Evolutionary conservation across 2,797 vertebrate species (phyloP), one percentile per base, ranked within the genome.

Genomic region (Peromyscus aztecus): DNA sequence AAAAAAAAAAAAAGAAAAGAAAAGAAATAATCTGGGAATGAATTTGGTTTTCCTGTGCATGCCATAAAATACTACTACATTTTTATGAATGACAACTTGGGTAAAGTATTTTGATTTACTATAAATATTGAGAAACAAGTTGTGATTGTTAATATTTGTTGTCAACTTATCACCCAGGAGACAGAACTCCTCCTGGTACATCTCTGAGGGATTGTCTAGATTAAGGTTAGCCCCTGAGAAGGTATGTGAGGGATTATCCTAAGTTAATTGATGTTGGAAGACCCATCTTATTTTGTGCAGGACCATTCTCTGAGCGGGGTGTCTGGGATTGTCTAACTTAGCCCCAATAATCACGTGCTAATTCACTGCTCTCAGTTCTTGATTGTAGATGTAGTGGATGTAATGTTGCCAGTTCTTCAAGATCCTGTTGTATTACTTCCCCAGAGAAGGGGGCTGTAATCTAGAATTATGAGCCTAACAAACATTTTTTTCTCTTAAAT

Each of bases 61-160:
- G 23, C 13, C 40, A 59, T 40, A 73, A 91, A 80, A 4, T 82
- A 78, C 9, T 83, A 52, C 71, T 90, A n/a, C 21, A 0, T 29
- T 92, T 93, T 27, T 57, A 89, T 80, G 89, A 83, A 91, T 94
- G 59, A 94, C 21, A 95, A 85, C 4, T 65, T 46, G 6, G 13
- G 7, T 63, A 57, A 17, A 71, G 29, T 71, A 71, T 87, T 71
- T 55, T 17, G 84, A 55, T 23, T 92, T 82, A 52, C 63, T 83
- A 89, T 11, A 85, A 78, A 12, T 29, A 83, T 0, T 63, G 61
- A 95, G 49, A 71, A 87, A 86, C 2, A n/a, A 29, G 8, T 10
- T 37, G 11, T 55, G 65, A 55, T 29, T 27, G 34, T 37, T 67
- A 85, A 8, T 65, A 46, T 67, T 82, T 16, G 49, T 37, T 71